Base-by-base conservation (phyloP, 1,140 invertebrate genomes). In the Lethocerus indicus region DNA sequence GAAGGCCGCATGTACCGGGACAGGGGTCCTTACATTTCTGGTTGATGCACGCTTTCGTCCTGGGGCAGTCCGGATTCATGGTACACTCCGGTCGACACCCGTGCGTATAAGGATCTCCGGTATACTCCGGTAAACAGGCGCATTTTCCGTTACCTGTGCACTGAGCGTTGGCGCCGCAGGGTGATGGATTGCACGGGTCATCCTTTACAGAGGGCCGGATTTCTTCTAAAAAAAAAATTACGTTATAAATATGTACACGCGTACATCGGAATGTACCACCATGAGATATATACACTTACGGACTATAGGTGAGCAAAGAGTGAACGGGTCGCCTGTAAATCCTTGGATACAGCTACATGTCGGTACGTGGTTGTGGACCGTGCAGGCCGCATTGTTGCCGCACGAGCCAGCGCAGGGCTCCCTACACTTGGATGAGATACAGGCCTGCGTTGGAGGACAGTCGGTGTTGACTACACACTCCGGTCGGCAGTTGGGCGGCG, bases 71-170 rank as follows among this genome's bases (percentile, higher is more conserved):
- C 1, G 81, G 77, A 61, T 85, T 89, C 58, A 84, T 73, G 0
- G 84, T 78, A 63, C 86, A 90, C 64, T 89, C 84, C 14, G 85
- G 85, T 53, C 82, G 66, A 62, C 87, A 89, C 18, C 63, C 66
- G 7, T 36, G 24, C 0, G 55, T 56, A 45, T 70, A 71, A 43
- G 83, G 79, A 55, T 81, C 73, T 48, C 85, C 85, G 29, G 83
- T 73, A 54, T 84, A 86, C 56, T 81, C 81, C 7, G 74, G 66
- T 3, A 74, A 63, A 60, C 86, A 89, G 37, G 73, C 73, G 59
- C 86, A 89, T n/a, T 76, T 69, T 28, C 81, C 76, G 57, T 75
- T 72, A n/a, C n/a, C n/a, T 18, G 73, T 67, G 57, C 84, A 87
- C 55, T 75, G 68, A 4, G 82, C 73, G 55, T 84, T 83, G 0